A percentile compares a stretch with the other conserved stretches of the same genome.
Conservation (phyloP, 1,140 invertebrate genomes). For the Bombus haemorrhoidalis region DNA sequence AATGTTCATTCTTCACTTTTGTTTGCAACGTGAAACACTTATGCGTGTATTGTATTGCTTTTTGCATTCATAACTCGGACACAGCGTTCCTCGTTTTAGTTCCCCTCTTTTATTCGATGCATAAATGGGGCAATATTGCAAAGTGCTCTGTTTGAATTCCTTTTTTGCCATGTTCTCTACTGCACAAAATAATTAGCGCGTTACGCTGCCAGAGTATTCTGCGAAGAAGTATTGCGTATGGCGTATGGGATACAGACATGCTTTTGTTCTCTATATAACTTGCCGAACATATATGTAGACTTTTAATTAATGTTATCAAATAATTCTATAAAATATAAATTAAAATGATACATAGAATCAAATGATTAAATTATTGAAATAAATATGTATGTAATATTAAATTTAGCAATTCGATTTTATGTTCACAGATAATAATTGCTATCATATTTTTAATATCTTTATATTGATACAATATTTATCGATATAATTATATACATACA, state of each 20-base stretch:
- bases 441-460: no score
- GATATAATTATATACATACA: neutral
- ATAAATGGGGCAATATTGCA: slow-evolving; percentile 15
- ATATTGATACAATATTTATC: no score
- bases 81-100: neutral
- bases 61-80: slow-evolving; percentile 1
- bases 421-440: no score
- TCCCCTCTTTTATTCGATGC: neutral
- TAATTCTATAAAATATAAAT: neutral
- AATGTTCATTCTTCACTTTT: neutral
- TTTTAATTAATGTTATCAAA: neutral
- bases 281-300: no score
- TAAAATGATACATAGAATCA: neutral
- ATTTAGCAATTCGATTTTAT: neutral
- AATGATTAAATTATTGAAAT: neutral
- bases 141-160: slow-evolving; percentile 5
- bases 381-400: neutral
- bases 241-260: neutral
- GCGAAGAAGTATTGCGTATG: neutral
- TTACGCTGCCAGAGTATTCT: neutral
- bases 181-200: slow-evolving; percentile 12
- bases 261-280: neutral
- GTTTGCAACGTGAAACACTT: neutral
- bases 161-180: neutral
- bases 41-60: neutral